Percentiles rank a stretch among this genome's conserved stretches.
phyloP scores from a whole-genome alignment of 92 coral and sea anemone species.

The Porites rus region DNA sequence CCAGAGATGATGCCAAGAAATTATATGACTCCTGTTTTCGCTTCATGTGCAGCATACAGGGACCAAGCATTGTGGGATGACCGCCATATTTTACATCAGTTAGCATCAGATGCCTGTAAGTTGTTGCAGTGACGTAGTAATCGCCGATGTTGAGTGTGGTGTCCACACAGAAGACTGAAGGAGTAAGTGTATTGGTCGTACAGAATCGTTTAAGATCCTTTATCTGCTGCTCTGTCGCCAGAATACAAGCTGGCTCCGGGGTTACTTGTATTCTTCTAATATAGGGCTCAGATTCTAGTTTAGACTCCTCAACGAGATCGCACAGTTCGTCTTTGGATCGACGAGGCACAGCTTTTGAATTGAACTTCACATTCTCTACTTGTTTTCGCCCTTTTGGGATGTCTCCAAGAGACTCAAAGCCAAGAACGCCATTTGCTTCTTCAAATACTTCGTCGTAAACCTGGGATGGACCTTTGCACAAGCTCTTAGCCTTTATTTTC shows the following conservation, averaged over 20 bases:
- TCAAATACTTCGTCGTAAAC: constrained; percentile 51
- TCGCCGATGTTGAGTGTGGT: constrained; percentile 55
- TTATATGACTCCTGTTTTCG: constrained; percentile 52
- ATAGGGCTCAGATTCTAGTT: constrained; percentile 10
- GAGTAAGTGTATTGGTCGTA: constrained; percentile 47
- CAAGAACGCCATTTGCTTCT: constrained; percentile 57
- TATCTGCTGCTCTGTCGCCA: constrained; percentile 34
- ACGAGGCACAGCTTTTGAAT: constrained; percentile 5
- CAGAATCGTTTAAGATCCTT: constrained; percentile 31
- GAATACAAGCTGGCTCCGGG: constrained; percentile 51
- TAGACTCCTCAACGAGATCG: not conserved
- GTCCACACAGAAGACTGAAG: constrained; percentile 45
- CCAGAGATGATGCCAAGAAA: constrained; percentile 59
- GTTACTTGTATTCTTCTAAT: constrained; percentile 60
- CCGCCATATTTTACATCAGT: constrained; percentile 39
- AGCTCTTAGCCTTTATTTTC: constrained; percentile 9
- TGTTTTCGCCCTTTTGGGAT: constrained; percentile 48
- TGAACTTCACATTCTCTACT: not conserved
- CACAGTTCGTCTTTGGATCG: too few species aligned
- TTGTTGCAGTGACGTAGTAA: constrained; percentile 56
- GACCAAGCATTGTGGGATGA: constrained; percentile 56
- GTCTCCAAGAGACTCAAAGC: constrained; percentile 27
- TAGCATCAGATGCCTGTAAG: constrained; percentile 53
- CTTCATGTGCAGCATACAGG: constrained; percentile 57
- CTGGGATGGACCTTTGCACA: not conserved